A percentile compares a stretch with the other conserved stretches of the same genome.
Evolutionary conservation across 2,797 vertebrate genomes (phyloP).

Genomic region (Hippopotamyrus pictus): DNA sequence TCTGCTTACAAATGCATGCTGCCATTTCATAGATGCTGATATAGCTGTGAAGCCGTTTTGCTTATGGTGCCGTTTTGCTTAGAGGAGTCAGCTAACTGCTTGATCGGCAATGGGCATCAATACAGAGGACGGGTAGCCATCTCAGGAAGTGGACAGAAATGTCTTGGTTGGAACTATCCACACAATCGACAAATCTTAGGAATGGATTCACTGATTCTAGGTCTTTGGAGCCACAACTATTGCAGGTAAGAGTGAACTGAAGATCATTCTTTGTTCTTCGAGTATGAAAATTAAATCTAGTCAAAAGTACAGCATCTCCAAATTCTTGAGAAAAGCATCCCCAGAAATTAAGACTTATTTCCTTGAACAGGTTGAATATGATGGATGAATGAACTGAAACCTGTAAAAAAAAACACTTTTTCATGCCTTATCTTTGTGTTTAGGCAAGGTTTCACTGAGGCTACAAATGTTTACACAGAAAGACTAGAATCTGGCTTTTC

Average conservation of each 20-base stretch:
- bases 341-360: constrained; percentile 28
- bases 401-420: not conserved
- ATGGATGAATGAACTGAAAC: not conserved
- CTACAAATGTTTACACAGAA: not conserved
- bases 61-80: not conserved
- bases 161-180: constrained; percentile 45
- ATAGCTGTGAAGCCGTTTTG: not conserved
- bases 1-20: not conserved
- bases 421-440: not conserved
- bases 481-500: not conserved
- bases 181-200: constrained; percentile 29
- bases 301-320: not conserved
- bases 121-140: constrained; percentile 46
- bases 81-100: constrained; percentile 35
- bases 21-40: not conserved
- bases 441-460: no score
- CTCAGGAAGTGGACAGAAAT: constrained; percentile 43
- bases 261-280: no score
- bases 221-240: constrained; percentile 50
- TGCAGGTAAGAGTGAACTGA: constrained; percentile 52
- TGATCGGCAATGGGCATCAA: constrained; percentile 42
- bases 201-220: constrained; percentile 22
- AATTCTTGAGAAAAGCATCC: not conserved
- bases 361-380: not conserved
- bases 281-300: not conserved